Conservation (phyloP, 2,888 invertebrate genomes). For the Parnassius glacialis region DNA sequence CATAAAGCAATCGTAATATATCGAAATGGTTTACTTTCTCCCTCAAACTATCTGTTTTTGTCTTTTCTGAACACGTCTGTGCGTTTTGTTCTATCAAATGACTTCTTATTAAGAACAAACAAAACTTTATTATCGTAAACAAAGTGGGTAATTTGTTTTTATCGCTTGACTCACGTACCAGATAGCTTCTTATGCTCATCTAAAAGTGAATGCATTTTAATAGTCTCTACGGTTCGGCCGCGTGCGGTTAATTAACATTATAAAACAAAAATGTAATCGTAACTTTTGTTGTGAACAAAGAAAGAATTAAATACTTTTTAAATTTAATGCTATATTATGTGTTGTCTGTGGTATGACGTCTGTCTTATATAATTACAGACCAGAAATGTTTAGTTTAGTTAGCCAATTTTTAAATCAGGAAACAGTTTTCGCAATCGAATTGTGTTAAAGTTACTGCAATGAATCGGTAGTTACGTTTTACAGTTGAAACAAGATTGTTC, state of each 20-base stretch:
- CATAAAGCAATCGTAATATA: too few species aligned
- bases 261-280: conserved; percentile 15
- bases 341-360: background rate
- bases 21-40: too few species aligned
- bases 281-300: background rate
- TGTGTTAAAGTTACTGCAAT: conserved; percentile 3
- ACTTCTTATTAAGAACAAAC: conserved; percentile 16
- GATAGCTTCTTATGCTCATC: conserved; percentile 10
- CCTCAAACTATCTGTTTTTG: too few species aligned
- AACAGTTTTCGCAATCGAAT: conserved; percentile 17
- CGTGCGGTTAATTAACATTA: conserved; percentile 2
- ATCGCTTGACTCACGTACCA: conserved; percentile 19
- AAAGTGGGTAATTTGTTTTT: conserved; percentile 17
- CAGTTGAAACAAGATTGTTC: conserved; percentile 10
- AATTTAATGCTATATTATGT: background rate
- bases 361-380: background rate
- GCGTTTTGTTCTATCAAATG: background rate
- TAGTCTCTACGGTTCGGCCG: conserved; percentile 5
- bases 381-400: conserved; percentile 15
- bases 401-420: conserved; percentile 13
- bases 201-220: conserved; percentile 21
- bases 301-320: background rate
- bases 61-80: too few species aligned
- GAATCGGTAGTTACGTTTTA: conserved; percentile 16
- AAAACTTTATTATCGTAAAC: conserved; percentile 16